These are phyloP conservation scores for Liparis tanakae DNA, from an alignment of 2,797 vertebrate species.

Conservation along the genomic window DNA sequence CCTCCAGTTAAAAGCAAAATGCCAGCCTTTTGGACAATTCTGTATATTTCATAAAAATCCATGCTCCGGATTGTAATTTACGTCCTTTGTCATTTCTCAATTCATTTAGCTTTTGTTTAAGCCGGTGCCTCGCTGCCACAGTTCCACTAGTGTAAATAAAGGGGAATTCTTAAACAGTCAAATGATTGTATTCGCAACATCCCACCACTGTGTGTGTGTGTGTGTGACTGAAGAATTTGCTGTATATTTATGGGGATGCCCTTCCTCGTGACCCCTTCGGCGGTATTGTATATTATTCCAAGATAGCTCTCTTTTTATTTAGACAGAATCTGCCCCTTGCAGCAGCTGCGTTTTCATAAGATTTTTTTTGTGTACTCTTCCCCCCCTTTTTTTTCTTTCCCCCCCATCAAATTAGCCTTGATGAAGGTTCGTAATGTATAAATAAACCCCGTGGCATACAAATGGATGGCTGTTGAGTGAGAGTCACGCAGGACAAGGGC, in stretches of 20 bases:
- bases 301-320: slow-evolving; percentile 84
- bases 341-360: slow-evolving; percentile 86
- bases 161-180: slow-evolving; percentile 42
- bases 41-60: slow-evolving; percentile 18
- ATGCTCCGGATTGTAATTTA: slow-evolving; percentile 9
- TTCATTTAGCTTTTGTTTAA: slow-evolving; percentile 30
- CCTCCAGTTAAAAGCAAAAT: background rate
- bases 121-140: slow-evolving; percentile 22
- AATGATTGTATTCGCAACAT: slow-evolving; percentile 52
- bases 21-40: background rate
- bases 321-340: slow-evolving; percentile 77
- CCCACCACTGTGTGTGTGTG: slow-evolving; percentile 45
- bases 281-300: slow-evolving; percentile 84
- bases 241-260: slow-evolving; percentile 80
- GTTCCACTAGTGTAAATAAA: slow-evolving; percentile 46
- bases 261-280: slow-evolving; percentile 72
- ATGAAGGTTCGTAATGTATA: slow-evolving; percentile 86
- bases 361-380: slow-evolving; percentile 67
- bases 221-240: slow-evolving; percentile 68
- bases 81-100: slow-evolving; percentile 32
- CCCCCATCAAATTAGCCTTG: slow-evolving; percentile 85
- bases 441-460: slow-evolving; percentile 85
- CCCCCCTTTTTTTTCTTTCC: slow-evolving; percentile 66
- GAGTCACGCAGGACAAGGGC: slow-evolving; percentile 74
- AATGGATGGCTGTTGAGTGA: slow-evolving; percentile 86